phyloP scores from a whole-genome alignment of 2,888 invertebrate species.

The Drosophila infuscata region DNA sequence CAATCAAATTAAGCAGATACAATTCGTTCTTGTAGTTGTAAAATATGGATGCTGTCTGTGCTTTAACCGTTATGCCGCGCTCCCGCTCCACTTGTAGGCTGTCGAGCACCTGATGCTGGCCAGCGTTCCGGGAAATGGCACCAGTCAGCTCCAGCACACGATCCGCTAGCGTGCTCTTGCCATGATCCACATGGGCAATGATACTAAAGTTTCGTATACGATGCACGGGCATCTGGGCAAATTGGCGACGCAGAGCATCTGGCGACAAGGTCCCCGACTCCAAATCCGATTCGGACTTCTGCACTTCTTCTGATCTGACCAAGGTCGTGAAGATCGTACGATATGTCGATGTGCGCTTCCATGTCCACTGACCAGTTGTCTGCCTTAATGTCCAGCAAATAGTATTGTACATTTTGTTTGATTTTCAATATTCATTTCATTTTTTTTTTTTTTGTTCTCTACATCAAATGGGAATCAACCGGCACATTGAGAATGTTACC shows the following conservation, averaged over 20 bases:
- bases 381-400: constrained; percentile 26
- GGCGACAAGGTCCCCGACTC: constrained; percentile 19
- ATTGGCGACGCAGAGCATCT: constrained; percentile 53
- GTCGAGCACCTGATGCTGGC: constrained; percentile 90
- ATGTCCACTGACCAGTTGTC: constrained; percentile 21
- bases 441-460: constrained; percentile 14
- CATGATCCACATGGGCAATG: constrained; percentile 99
- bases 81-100: constrained; percentile 95
- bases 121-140: constrained; percentile 88
- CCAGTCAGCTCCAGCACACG: constrained; percentile 97
- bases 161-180: constrained; percentile 98
- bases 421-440: constrained; percentile 31
- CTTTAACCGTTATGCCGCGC: constrained; percentile 99
- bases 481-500: constrained; percentile 59
- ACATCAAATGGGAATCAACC: constrained; percentile 30
- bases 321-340: constrained; percentile 38
- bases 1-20: constrained; percentile 97
- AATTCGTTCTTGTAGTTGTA: constrained; percentile 88
- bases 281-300: constrained; percentile 1
- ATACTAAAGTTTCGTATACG: constrained; percentile 97
- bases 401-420: constrained; percentile 44
- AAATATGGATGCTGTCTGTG: constrained; percentile 96
- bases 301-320: neutral
- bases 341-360: constrained; percentile 25
- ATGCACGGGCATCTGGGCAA: constrained; percentile 76